These are phyloP conservation scores for Pollenia angustigena DNA, from an alignment of 2,888 invertebrate species.

Conservation along the genomic window DNA sequence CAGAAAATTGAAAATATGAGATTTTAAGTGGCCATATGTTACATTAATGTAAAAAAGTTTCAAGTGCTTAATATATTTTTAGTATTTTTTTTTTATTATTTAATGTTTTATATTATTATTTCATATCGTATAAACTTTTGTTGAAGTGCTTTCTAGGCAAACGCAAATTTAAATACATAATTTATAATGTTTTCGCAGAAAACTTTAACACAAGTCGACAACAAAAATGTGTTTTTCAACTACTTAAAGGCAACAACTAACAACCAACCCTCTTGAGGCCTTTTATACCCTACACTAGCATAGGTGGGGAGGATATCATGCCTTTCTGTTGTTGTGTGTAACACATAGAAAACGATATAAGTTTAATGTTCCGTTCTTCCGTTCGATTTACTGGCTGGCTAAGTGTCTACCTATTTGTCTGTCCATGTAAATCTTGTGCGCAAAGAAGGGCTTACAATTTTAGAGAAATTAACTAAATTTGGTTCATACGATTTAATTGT, in stretches of 20 bases:
- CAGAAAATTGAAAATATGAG: neutral
- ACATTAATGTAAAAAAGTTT: neutral
- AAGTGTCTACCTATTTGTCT: too few species aligned
- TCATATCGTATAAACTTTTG: neutral
- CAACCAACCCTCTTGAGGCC: neutral
- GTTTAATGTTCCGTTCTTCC: too few species aligned
- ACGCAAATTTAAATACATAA: slow-evolving; percentile 27
- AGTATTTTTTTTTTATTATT: neutral
- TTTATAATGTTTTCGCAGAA: slow-evolving; percentile 17
- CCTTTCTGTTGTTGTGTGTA: too few species aligned
- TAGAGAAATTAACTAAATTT: too few species aligned
- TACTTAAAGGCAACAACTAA: neutral
- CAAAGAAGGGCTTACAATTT: too few species aligned
- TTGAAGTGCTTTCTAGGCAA: slow-evolving; percentile 22
- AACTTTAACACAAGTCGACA: neutral
- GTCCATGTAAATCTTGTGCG: too few species aligned
- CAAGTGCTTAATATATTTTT: neutral
- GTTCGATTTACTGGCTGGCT: too few species aligned
- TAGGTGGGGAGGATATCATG: too few species aligned
- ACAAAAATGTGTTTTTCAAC: neutral
- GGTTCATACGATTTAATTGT: too few species aligned
- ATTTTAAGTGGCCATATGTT: slow-evolving; percentile 19
- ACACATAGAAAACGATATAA: too few species aligned
- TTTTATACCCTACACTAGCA: neutral
- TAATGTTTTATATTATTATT: slow-evolving; percentile 8